Evolutionary conservation across 2,113 vertebrate species (phyloP).

Genomic region (Ceyx cyanopectus): DNA sequence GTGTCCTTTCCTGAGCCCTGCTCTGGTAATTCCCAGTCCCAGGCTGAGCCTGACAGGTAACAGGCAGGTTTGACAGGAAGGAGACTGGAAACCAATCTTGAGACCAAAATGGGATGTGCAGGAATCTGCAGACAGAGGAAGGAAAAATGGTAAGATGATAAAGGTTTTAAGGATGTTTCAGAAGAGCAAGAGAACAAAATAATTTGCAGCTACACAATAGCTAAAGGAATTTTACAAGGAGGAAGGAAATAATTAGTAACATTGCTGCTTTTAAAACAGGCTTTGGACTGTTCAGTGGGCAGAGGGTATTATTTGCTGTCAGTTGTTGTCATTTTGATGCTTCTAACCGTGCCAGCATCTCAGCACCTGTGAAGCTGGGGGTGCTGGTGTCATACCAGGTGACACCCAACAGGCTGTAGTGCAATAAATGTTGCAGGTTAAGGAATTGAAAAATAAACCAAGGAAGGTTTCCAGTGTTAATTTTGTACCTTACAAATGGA

Average conservation of each 20-base stretch:
- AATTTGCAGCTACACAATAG: neutral
- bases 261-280: neutral
- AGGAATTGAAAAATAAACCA: neutral
- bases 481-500: neutral
- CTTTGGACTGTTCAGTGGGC: neutral
- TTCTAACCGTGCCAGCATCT: neutral
- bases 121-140: neutral
- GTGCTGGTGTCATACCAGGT: neutral
- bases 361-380: neutral
- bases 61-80: neutral
- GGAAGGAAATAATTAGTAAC: neutral
- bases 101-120: neutral
- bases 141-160: neutral
- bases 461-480: neutral
- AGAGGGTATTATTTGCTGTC: neutral
- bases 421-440: neutral
- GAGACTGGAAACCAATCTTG: neutral
- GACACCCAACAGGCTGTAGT: neutral
- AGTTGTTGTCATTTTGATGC: neutral
- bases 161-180: neutral
- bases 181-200: neutral
- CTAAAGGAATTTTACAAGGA: neutral
- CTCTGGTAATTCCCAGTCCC: neutral
- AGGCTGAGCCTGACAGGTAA: neutral
- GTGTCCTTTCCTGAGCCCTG: neutral